These are phyloP conservation scores for Triplophysa rosa DNA, from an alignment of 2,113 vertebrate genomes.

Conservation along the genomic window DNA sequence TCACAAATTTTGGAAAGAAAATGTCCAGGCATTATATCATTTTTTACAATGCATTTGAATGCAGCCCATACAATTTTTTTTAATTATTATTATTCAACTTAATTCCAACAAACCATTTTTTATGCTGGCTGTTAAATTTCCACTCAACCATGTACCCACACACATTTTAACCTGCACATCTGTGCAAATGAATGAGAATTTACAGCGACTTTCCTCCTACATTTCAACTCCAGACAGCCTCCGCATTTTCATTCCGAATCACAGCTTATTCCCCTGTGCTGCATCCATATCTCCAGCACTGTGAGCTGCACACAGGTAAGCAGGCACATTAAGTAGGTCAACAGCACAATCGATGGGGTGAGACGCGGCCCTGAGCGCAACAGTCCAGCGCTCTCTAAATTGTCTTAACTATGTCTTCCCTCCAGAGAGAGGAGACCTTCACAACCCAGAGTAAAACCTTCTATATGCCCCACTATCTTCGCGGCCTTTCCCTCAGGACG, in stretches of 20 bases:
- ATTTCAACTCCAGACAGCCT: not conserved
- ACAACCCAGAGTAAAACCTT: conserved; percentile 29
- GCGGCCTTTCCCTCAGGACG: conserved; percentile 21
- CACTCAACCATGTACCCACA: not conserved
- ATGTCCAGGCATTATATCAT: too few species aligned
- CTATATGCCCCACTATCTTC: not conserved
- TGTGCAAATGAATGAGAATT: conserved; percentile 15
- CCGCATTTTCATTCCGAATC: conserved; percentile 15
- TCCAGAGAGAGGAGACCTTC: conserved; percentile 10
- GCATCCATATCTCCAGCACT: conserved; percentile 40
- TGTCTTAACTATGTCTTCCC: conserved; percentile 37
- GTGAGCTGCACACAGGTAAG: conserved; percentile 39
- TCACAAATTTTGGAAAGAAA: too few species aligned
- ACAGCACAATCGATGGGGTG: conserved; percentile 42
- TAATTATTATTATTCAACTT: too few species aligned
- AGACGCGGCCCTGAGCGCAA: conserved; percentile 26
- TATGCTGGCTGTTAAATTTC: not conserved
- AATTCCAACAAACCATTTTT: not conserved
- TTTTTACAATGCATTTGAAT: too few species aligned
- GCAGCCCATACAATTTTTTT: too few species aligned
- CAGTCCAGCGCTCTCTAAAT: conserved; percentile 38
- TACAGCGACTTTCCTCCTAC: not conserved
- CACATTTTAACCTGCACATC: not conserved
- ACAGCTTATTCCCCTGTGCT: not conserved
- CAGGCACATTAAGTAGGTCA: conserved; percentile 49